Base-by-base conservation (phyloP, 2,888 invertebrate genomes). In the Tenthredo notha region DNA sequence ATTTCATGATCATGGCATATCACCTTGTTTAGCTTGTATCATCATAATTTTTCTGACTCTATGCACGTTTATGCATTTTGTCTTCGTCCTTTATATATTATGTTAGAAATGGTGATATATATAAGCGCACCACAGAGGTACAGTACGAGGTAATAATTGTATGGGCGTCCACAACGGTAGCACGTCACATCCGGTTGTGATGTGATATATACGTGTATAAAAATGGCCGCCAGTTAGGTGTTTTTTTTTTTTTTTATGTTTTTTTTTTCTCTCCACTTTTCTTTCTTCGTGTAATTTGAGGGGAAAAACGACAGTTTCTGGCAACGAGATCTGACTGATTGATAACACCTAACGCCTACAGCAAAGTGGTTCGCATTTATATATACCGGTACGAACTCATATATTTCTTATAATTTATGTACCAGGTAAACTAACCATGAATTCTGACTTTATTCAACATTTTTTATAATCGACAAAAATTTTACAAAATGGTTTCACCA, bases 111-210 rank as follows among this genome's bases (percentile, higher is more conserved):
- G 74, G 74, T 29, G 29, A 67, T 12, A 67, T 12, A 25, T 1
- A 1, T 18, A 18, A 25, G 12, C 25, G 10, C 40, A n/a, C n/a
- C n/a, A n/a, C 40, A 7, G 37, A n/a, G 37, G 37, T 40, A 72
- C 40, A 72, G 43, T 43, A 21, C 29, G 7, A 33, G 58, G 80
- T 61, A 61, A 80, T 80, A 80, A 80, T 50, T 70, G 83, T 83
- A 65, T 65, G 83, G 83, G 83, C 83, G 83, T 67, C 83, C 33
- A 65, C 47, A 33, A 47, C 18, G 21, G 25, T 10, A 50, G 50
- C 40, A 25, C 90, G 90, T 90, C 90, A 90, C 88, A 90, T 90
- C 90, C 90, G 90, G 88, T 88, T 87, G 33, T 33, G 33, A 47
- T 54, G n/a, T 54, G 33, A 47, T 54, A 7, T 54, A 2, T 54